phyloP scores from a whole-genome alignment of 2,113 vertebrate species.

The Globicephala melas region DNA sequence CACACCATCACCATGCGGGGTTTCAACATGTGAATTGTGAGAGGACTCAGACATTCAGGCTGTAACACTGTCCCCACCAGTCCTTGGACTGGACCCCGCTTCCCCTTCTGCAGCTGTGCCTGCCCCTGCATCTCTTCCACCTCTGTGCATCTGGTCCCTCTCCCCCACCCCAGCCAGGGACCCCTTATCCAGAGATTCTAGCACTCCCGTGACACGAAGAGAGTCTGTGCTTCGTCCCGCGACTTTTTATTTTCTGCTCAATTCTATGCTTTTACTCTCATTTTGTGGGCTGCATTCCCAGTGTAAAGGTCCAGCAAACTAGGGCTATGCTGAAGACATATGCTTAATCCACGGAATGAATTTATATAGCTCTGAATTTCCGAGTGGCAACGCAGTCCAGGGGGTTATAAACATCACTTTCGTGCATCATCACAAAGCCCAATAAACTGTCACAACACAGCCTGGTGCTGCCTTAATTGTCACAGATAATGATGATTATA shows the following conservation, averaged over 20 bases:
- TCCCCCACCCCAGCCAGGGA: rapidly evolving
- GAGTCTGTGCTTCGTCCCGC: background rate
- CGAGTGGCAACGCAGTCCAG: slow-evolving; percentile 43
- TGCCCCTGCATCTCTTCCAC: rapidly evolving
- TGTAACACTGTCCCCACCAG: background rate
- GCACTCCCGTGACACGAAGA: rapidly evolving
- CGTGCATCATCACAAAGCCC: slow-evolving; percentile 25
- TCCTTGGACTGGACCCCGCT: rapidly evolving
- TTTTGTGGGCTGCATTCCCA: background rate
- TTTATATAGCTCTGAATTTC: background rate
- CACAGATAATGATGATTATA: slow-evolving; percentile 49
- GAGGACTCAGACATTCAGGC: background rate
- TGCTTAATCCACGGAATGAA: rapidly evolving
- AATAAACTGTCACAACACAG: slow-evolving; percentile 60
- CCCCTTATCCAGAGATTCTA: rapidly evolving
- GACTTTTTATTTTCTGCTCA: rapidly evolving
- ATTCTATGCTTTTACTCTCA: background rate
- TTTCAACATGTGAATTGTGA: background rate
- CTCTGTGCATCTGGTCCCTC: background rate
- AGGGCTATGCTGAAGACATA: rapidly evolving
- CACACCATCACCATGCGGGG: rapidly evolving
- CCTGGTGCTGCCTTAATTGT: background rate
- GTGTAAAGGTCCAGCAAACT: background rate
- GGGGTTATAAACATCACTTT: slow-evolving; percentile 59
- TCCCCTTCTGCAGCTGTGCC: background rate